phyloP scores from a whole-genome alignment of 2,797 vertebrate genomes.

The Phataginus tricuspis region DNA sequence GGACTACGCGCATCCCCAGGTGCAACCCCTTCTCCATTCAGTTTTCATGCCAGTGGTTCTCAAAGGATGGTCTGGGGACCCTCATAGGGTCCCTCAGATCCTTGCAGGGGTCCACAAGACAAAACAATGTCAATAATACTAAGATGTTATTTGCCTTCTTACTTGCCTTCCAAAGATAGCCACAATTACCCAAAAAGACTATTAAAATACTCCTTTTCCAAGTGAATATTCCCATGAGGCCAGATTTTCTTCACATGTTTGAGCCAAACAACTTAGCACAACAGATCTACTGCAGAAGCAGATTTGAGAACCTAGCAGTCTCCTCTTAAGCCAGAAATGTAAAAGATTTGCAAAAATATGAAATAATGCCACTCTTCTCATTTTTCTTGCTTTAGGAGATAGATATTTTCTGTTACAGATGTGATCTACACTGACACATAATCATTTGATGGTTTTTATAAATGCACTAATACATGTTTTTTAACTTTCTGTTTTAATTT shows the following conservation, averaged over 20 bases:
- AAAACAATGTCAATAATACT: background rate
- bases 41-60: background rate
- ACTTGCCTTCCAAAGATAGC: background rate
- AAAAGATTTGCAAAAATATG: background rate
- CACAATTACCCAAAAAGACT: background rate
- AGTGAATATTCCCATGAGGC: background rate
- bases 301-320: background rate
- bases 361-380: background rate
- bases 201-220: background rate
- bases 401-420: background rate
- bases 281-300: background rate
- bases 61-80: background rate
- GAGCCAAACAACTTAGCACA: background rate
- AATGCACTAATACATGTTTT: background rate
- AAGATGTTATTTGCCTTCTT: background rate
- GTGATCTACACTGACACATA: background rate
- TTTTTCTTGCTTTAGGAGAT: background rate
- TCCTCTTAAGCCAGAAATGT: background rate
- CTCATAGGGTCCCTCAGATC: background rate
- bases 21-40: background rate
- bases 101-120: background rate
- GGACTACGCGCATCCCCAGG: rapidly evolving
- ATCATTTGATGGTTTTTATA: background rate
- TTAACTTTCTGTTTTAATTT: background rate
- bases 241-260: background rate